These are phyloP conservation scores for Hylaeus anthracinus DNA, from an alignment of 1,140 invertebrate genomes.

Conservation along the genomic window DNA sequence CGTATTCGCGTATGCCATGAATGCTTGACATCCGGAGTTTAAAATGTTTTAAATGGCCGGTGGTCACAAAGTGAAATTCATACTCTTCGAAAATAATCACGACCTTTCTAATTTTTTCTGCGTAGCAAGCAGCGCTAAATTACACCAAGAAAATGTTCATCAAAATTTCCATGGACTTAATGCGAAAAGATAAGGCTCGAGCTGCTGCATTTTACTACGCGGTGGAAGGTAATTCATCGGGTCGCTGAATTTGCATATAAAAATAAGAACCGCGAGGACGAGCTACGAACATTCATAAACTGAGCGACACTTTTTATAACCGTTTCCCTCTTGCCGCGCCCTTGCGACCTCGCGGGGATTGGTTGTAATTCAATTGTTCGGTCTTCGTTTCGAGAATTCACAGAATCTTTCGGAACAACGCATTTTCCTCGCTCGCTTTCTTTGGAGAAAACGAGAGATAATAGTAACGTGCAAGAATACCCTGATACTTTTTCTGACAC, in stretches of 20 bases:
- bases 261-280: conserved; percentile 1
- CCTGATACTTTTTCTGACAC: no score
- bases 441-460: no score
- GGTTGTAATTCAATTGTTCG: neutral
- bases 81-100: no score
- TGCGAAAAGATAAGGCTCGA: conserved; percentile 5
- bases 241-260: conserved; percentile 8
- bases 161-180: conserved; percentile 3
- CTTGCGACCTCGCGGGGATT: neutral
- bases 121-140: neutral
- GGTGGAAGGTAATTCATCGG: conserved; percentile 3
- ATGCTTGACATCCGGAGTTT: no score
- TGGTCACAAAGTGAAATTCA: no score
- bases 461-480: no score
- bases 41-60: no score
- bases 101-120: no score
- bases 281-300: neutral
- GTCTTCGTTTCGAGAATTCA: neutral
- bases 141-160: neutral
- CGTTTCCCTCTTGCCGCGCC: neutral
- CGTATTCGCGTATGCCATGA: no score
- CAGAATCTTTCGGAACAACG: no score
- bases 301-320: neutral
- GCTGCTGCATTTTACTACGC: neutral
- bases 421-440: no score